Evolutionary conservation across 2,113 vertebrate species (phyloP), one percentile per base, ranked within the genome.

Genomic region (Argyrosomus japonicus): DNA sequence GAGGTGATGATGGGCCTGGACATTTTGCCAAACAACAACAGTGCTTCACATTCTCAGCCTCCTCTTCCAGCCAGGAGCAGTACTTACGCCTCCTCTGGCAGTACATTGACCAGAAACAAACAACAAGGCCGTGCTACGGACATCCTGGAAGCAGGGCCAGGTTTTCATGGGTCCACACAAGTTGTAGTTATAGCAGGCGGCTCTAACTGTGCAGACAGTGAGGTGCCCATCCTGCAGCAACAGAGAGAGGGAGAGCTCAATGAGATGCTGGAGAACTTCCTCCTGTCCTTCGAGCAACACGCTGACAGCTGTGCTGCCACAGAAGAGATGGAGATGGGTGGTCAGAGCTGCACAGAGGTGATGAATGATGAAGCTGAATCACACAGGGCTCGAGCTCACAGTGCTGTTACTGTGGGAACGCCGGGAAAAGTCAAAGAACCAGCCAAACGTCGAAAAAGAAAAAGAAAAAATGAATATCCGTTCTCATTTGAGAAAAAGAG

Each of bases 1-100:
- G 94, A 95, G 51, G 81, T 95, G 43, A 92, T 95, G 90, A 91
- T 87, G 61, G 89, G 86, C 12, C 90, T 94, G 0, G 58, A 93
- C 36, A 87, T 94, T 69, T 64, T 93, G 23, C 86, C 91, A 48
- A 87, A 67, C 58, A 81, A 32, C 54, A 23, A 10, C 15, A 4
- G n/a, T 1, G 9, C 63, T 54, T 29, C 71, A 12, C 40, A 11
- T 21, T 29, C 9, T 21, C 82, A 45, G 48, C 60, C 4, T 56
- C 56, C 18, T 40, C 27, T 9, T 63, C 43, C 75, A 58, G 2
- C 58, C n/a, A 23, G 19, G 14, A 43, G 67, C 78, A 67, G 36
- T 2, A 11, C 29, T 2, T 3, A 32, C 12, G 12, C 18, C 60
- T 50, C 70, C 7, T 53, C 57, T 56, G 63, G 43, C 11, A 50